These are phyloP conservation scores for Sitobion miscanthi DNA, from an alignment of 1,140 invertebrate species.

Conservation along the genomic window DNA sequence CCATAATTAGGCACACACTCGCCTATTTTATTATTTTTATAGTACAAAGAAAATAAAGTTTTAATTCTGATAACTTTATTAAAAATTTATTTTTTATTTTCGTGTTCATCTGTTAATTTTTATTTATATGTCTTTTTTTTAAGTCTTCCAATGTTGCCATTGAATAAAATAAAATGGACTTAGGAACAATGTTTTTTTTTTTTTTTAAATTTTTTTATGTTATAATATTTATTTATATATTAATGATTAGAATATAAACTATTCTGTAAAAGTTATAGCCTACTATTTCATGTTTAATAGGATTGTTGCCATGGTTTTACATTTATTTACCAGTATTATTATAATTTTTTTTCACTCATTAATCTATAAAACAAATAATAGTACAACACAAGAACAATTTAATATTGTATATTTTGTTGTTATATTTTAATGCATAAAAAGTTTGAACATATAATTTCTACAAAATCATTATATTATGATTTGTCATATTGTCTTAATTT, in stretches of 20 bases:
- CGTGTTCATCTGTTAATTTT: constrained; percentile 56
- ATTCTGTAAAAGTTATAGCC: constrained; percentile 50
- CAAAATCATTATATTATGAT: constrained; percentile 36
- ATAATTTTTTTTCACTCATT: constrained; percentile 39
- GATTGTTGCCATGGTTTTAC: constrained; percentile 52
- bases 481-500: constrained; percentile 30
- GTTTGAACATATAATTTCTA: constrained; percentile 14
- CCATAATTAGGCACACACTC: constrained; percentile 42
- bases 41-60: constrained; percentile 56
- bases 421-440: constrained; percentile 36
- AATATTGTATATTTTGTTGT: constrained; percentile 50
- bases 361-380: constrained; percentile 23
- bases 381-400: constrained; percentile 48
- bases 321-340: constrained; percentile 50
- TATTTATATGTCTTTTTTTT: constrained; percentile 48
- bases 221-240: constrained; percentile 53
- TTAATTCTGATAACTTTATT: constrained; percentile 55
- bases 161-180: constrained; percentile 56
- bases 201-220: constrained; percentile 46
- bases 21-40: constrained; percentile 56
- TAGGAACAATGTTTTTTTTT: constrained; percentile 55
- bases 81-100: constrained; percentile 53
- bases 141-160: constrained; percentile 56
- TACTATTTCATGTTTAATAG: constrained; percentile 53
- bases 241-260: constrained; percentile 54